Percentiles rank a stretch among this genome's conserved stretches.
Evolutionary conservation across 2,797 vertebrate genomes (phyloP).

Genomic region (Hyperoplus immaculatus): DNA sequence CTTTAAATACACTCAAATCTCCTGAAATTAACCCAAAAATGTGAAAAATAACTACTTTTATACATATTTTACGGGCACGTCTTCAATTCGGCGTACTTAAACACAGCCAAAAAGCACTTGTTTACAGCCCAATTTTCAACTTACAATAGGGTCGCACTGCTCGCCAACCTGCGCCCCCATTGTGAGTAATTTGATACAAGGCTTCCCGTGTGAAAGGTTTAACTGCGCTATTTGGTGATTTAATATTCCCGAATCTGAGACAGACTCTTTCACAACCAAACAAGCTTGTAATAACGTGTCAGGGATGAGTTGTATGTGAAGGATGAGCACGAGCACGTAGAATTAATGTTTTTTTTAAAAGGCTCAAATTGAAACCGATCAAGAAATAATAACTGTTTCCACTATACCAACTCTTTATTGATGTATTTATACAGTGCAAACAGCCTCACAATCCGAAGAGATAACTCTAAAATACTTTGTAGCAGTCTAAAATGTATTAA

Average conservation of each 20-base stretch:
- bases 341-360: neutral
- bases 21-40: no score
- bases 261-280: neutral
- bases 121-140: neutral
- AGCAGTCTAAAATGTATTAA: neutral
- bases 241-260: neutral
- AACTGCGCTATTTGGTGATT: accelerated
- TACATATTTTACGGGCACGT: accelerated
- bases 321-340: neutral
- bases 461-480: neutral
- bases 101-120: accelerated
- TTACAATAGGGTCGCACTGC: neutral
- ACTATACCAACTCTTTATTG: neutral
- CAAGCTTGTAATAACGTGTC: neutral
- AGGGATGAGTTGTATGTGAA: accelerated
- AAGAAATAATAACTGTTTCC: no score
- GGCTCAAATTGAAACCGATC: neutral
- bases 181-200: no score
- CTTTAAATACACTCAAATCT: no score
- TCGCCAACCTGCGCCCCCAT: neutral
- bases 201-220: neutral
- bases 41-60: neutral
- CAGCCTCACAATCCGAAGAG: neutral
- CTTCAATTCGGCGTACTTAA: neutral
- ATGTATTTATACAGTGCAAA: neutral